A percentile compares a stretch with the other conserved stretches of the same genome.
Evolutionary conservation across 2,113 vertebrate species (phyloP).

Genomic region (Lota lota): DNA sequence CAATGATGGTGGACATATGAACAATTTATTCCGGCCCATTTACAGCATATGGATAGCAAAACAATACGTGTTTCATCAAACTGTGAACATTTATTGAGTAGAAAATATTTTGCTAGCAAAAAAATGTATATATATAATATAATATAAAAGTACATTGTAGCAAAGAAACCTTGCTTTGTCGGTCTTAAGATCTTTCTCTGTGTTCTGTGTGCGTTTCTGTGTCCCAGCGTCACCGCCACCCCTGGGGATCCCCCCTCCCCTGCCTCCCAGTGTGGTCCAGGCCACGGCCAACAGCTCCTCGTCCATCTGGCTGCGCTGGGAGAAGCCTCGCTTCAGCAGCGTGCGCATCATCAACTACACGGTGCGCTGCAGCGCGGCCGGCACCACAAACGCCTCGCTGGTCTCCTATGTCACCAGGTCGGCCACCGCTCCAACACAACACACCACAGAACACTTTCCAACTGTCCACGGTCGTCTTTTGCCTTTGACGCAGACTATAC

Average conservation of each 20-base stretch:
- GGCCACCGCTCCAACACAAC: constrained; percentile 7
- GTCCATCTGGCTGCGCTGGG: constrained; percentile 93
- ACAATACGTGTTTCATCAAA: no score
- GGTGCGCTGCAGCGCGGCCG: constrained; percentile 90
- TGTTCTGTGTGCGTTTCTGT: background rate
- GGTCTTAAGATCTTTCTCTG: background rate
- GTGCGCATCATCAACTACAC: constrained; percentile 93
- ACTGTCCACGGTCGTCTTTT: no score
- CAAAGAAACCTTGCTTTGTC: background rate
- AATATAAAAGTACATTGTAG: background rate
- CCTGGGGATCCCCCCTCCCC: constrained; percentile 75
- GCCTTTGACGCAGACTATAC: no score
- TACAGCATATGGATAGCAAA: no score
- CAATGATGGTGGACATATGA: no score
- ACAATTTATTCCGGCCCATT: no score
- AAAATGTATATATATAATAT: background rate
- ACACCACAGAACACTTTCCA: no score
- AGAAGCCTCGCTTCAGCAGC: constrained; percentile 87
- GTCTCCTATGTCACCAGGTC: constrained; percentile 95
- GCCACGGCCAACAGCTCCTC: constrained; percentile 90
- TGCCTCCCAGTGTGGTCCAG: constrained; percentile 87
- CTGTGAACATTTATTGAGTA: background rate
- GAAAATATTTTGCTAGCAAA: background rate
- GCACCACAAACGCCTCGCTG: constrained; percentile 88
- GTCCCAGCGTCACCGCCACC: constrained; percentile 63